phyloP scores from a whole-genome alignment of 2,888 invertebrate species.

The Thysanoteuthis rhombus region DNA sequence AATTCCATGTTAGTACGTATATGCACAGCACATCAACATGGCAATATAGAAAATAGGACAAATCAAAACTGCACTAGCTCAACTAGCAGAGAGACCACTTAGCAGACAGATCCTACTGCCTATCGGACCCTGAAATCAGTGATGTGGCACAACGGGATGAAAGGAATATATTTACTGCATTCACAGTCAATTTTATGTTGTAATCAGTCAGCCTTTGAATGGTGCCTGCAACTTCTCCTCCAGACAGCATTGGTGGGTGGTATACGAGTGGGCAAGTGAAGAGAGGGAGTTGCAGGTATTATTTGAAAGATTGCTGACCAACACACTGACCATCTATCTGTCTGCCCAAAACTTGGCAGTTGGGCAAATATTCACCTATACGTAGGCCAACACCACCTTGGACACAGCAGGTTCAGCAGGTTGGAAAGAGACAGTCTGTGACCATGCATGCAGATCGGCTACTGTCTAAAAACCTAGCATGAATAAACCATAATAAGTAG shows the following conservation, averaged over 20 bases:
- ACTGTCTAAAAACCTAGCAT: constrained; percentile 33
- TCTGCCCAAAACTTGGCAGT: neutral
- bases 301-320: neutral
- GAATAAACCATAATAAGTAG: constrained; percentile 29
- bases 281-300: constrained; percentile 25
- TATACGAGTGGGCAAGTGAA: constrained; percentile 24
- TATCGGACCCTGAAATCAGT: constrained; percentile 28
- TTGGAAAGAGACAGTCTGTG: constrained; percentile 31
- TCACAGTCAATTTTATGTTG: constrained; percentile 14
- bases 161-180: constrained; percentile 28
- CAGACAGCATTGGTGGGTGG: constrained; percentile 25
- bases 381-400: constrained; percentile 26
- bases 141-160: constrained; percentile 23
- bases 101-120: constrained; percentile 28
- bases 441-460: constrained; percentile 31
- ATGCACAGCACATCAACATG: constrained; percentile 27
- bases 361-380: constrained; percentile 16
- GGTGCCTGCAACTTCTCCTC: constrained; percentile 25
- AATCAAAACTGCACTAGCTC: constrained; percentile 30
- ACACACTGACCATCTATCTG: constrained; percentile 30
- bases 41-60: constrained; percentile 31
- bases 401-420: constrained; percentile 30
- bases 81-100: constrained; percentile 26
- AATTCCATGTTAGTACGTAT: constrained; percentile 27
- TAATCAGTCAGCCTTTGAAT: constrained; percentile 26